phyloP scores from a whole-genome alignment of 1,140 invertebrate genomes.

The Coelopa frigida region DNA sequence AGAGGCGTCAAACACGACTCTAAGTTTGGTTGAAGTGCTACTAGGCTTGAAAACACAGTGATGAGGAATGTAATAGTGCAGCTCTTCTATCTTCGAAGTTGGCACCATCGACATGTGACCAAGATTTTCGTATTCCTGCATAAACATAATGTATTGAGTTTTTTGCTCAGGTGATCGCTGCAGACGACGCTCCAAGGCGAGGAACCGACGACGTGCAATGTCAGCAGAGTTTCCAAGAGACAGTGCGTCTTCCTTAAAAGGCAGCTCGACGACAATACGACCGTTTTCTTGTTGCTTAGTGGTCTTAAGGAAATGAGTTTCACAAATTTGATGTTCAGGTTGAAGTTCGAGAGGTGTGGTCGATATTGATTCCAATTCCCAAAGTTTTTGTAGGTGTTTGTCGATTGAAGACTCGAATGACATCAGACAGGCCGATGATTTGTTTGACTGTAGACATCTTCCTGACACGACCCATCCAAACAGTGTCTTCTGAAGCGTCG shows the following conservation, averaged over 20 bases:
- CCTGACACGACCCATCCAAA: conserved; percentile 27
- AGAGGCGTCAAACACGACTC: conserved; percentile 30
- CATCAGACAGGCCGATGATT: neutral
- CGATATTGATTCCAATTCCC: conserved; percentile 18
- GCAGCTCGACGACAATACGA: conserved; percentile 16
- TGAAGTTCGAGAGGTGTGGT: neutral
- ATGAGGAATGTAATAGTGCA: conserved; percentile 26
- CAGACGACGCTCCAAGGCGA: conserved; percentile 21
- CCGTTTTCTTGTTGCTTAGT: conserved; percentile 2
- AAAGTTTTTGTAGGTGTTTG: conserved; percentile 15
- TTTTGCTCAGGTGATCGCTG: conserved; percentile 11
- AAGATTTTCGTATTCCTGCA: conserved; percentile 27
- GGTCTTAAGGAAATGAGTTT: neutral
- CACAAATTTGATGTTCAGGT: conserved; percentile 17
- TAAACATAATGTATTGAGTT: conserved; percentile 24
- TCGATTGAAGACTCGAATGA: conserved; percentile 2
- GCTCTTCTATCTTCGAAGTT: neutral
- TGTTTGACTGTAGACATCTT: neutral
- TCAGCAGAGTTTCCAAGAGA: conserved; percentile 25
- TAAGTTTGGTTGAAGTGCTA: conserved; percentile 22
- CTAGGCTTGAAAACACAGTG: conserved; percentile 23
- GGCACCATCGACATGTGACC: conserved; percentile 22
- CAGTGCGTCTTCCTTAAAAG: conserved; percentile 15
- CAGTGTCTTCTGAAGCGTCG: conserved; percentile 28
- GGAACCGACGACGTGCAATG: conserved; percentile 17